These are phyloP conservation scores for Felis catus DNA, from an alignment of 2,113 vertebrate genomes.

Conservation along the genomic window F.catus_Fca126_mat1.0 CM031412.1:153055501-153056000, in stretches of 20 bases:
- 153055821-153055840: not conserved
- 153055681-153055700: slow-evolving; percentile 8
- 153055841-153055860: not conserved
- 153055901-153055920: not conserved
- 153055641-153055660: not conserved
- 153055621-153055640: not conserved
- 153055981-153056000: not conserved
- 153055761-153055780: not conserved
- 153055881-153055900: not conserved
- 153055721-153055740: not conserved
- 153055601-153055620: slow-evolving; percentile 5
- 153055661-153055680: slow-evolving; percentile 1
- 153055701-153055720: slow-evolving; percentile 20
- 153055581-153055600: not conserved
- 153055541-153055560: not conserved
- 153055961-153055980: not conserved
- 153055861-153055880: not conserved
- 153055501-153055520: not conserved
- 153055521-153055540: not conserved
- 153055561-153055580: not conserved
- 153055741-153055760: not conserved
- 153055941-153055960: not conserved
- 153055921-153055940: not conserved
- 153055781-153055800: slow-evolving; percentile 20
- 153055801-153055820: not conserved